phyloP scores from a whole-genome alignment of 2,888 invertebrate species.

The Desoria tigrina region DNA sequence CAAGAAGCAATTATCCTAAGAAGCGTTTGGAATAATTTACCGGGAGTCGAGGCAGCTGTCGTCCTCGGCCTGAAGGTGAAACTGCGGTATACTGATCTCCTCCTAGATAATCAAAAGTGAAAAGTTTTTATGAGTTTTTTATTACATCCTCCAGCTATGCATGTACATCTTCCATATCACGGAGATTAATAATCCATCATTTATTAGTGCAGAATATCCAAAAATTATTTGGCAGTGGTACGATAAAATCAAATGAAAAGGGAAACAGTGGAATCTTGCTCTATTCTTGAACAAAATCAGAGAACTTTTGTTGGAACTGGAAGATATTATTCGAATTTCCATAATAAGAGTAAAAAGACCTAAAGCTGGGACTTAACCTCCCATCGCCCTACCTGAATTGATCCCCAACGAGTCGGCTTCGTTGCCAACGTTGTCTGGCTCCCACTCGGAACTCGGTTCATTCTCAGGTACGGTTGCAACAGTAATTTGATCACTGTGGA shows the following conservation, averaged over 20 bases:
- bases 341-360: not conserved
- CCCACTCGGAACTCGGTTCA: constrained; percentile 50
- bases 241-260: too few species aligned
- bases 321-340: not conserved
- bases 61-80: constrained; percentile 41
- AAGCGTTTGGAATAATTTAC: constrained; percentile 39
- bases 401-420: constrained; percentile 35
- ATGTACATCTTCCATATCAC: too few species aligned
- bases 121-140: too few species aligned
- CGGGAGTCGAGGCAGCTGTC: constrained; percentile 50
- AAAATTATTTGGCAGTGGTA: too few species aligned
- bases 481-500: constrained; percentile 44
- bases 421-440: constrained; percentile 27
- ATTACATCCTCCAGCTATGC: too few species aligned
- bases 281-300: too few species aligned
- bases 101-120: constrained; percentile 26
- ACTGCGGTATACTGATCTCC: constrained; percentile 46
- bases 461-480: constrained; percentile 52
- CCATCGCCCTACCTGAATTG: constrained; percentile 37
- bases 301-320: too few species aligned
- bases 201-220: too few species aligned
- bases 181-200: too few species aligned
- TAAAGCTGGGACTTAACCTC: not conserved
- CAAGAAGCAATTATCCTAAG: too few species aligned
- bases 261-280: too few species aligned